A percentile compares a stretch with the other conserved stretches of the same genome.
phyloP scores from a whole-genome alignment of 1,140 invertebrate genomes.

The Papilio machaon region DNA sequence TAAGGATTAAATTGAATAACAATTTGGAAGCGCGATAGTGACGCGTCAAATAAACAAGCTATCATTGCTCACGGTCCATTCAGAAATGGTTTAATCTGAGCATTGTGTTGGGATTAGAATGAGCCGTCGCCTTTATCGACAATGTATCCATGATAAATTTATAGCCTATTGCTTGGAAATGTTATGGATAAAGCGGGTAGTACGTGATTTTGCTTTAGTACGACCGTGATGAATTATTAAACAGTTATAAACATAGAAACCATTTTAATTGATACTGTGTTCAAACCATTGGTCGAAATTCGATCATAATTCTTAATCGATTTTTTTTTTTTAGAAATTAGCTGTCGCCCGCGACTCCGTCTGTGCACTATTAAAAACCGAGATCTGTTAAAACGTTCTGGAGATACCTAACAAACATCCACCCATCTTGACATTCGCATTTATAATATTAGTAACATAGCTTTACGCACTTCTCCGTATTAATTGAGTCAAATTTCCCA shows the following conservation, averaged over 20 bases:
- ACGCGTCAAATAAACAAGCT: slow-evolving; percentile 21
- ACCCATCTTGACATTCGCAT: too few species aligned
- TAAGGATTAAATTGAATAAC: background rate
- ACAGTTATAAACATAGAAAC: background rate
- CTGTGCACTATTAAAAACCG: too few species aligned
- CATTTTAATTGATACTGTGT: too few species aligned
- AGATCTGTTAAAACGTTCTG: too few species aligned
- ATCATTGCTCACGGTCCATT: slow-evolving; percentile 8
- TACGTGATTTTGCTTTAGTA: slow-evolving; percentile 6
- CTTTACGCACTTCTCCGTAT: too few species aligned
- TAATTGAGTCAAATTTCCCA: too few species aligned
- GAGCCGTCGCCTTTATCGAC: slow-evolving; percentile 25
- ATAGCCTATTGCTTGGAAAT: slow-evolving; percentile 12
- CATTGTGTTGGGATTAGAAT: slow-evolving; percentile 30
- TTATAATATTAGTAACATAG: too few species aligned
- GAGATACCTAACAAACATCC: too few species aligned
- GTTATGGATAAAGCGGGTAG: slow-evolving; percentile 6
- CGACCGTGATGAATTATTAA: background rate
- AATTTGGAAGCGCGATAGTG: slow-evolving; percentile 2
- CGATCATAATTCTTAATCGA: too few species aligned
- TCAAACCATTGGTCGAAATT: too few species aligned
- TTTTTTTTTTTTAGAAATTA: too few species aligned
- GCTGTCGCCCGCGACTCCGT: too few species aligned
- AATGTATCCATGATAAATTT: slow-evolving; percentile 33
- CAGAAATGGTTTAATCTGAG: slow-evolving; percentile 19